These are phyloP conservation scores for Naja naja DNA, from an alignment of 2,113 vertebrate species.

Conservation along the genomic window DNA sequence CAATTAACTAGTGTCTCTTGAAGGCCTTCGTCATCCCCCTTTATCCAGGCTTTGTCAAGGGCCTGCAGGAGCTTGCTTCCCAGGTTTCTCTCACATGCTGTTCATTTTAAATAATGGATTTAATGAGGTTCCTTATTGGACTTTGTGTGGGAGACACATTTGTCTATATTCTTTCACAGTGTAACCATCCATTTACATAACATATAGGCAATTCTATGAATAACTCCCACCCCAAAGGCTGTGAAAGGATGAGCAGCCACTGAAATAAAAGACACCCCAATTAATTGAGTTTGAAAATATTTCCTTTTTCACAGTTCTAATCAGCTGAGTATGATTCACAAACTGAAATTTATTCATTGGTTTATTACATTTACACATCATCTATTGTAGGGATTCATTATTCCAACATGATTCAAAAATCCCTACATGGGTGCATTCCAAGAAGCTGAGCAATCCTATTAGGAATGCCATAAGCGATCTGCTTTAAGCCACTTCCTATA, in stretches of 20 bases:
- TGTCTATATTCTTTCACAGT: constrained; percentile 64
- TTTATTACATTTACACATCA: neutral
- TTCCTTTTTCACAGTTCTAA: too few species aligned
- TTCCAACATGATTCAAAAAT: constrained; percentile 24
- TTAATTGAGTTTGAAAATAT: neutral
- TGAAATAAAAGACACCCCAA: constrained; percentile 28
- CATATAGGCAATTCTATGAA: constrained; percentile 53
- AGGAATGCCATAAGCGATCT: too few species aligned
- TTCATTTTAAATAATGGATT: constrained; percentile 54
- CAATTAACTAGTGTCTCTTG: constrained; percentile 70
- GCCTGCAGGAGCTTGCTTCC: constrained; percentile 58
- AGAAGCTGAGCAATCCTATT: too few species aligned
- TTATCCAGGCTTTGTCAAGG: constrained; percentile 4
- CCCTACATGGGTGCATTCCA: neutral
- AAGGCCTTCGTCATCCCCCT: constrained; percentile 31
- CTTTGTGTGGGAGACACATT: constrained; percentile 60
- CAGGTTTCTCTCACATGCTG: constrained; percentile 46
- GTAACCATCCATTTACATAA: constrained; percentile 66
- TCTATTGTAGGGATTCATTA: neutral
- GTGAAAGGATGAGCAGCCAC: constrained; percentile 14
- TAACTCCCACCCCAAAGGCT: constrained; percentile 21
- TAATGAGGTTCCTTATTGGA: constrained; percentile 52
- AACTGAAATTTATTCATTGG: too few species aligned
- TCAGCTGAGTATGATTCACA: too few species aligned
- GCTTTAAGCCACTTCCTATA: too few species aligned